These are phyloP conservation scores for Stegodyphus dumicola DNA, from an alignment of 1,140 invertebrate genomes.

Conservation along the genomic window DNA sequence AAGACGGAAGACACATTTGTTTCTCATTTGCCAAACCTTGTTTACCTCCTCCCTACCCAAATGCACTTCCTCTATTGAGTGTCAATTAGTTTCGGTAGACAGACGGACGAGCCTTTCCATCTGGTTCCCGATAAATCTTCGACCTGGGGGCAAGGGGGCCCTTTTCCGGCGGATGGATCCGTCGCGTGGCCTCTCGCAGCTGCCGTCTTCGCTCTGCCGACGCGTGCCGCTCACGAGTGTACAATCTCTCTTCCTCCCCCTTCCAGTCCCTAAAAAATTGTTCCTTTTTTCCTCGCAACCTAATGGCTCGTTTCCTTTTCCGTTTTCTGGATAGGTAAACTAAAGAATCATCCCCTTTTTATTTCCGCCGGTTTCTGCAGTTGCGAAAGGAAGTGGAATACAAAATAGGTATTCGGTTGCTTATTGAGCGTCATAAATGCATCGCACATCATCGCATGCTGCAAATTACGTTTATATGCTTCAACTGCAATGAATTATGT, in stretches of 20 bases:
- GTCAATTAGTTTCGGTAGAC: constrained; percentile 27
- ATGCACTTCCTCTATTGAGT: too few species aligned
- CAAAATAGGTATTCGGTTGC: too few species aligned
- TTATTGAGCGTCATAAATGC: too few species aligned
- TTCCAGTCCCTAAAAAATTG: not conserved
- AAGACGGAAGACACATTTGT: too few species aligned
- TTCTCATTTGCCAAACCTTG: too few species aligned
- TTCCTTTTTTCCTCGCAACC: constrained; percentile 26
- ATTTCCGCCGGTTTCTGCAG: constrained; percentile 6
- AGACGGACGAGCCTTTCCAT: not conserved
- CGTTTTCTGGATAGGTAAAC: constrained; percentile 35
- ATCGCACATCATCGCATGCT: too few species aligned
- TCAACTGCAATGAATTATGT: too few species aligned
- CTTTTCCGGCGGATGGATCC: constrained; percentile 33
- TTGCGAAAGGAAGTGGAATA: not conserved
- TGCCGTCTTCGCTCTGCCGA: constrained; percentile 20
- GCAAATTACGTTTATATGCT: too few species aligned
- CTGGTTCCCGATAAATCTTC: constrained; percentile 25
- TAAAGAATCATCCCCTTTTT: not conserved
- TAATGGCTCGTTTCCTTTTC: constrained; percentile 59
- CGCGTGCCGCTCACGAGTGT: constrained; percentile 53
- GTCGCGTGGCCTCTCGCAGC: constrained; percentile 44
- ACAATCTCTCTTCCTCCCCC: too few species aligned
- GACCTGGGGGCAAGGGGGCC: not conserved
- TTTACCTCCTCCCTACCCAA: too few species aligned